phyloP scores from a whole-genome alignment of 2,113 vertebrate genomes.

The Hymenochirus boettgeri region DNA sequence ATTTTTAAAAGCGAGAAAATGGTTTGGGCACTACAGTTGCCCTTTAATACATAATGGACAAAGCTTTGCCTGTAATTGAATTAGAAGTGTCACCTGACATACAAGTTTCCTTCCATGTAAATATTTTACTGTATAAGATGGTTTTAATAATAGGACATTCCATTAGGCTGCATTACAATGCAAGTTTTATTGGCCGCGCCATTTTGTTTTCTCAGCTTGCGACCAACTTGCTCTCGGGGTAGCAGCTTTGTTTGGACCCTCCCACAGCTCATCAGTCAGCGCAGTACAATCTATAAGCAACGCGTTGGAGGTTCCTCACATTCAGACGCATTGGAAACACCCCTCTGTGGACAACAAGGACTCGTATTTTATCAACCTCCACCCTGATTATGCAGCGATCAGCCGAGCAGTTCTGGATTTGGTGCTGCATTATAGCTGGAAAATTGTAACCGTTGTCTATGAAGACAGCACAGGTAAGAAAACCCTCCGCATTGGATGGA shows the following conservation, averaged over 20 bases:
- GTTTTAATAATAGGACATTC: too few relatives aligned
- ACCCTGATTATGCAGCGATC: conserved; percentile 84
- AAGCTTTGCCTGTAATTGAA: too few relatives aligned
- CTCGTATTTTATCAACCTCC: conserved; percentile 92
- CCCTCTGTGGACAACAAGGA: conserved; percentile 88
- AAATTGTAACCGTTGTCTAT: conserved; percentile 88
- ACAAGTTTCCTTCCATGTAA: too few relatives aligned
- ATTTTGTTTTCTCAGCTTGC: conserved; percentile 65
- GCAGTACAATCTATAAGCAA: conserved; percentile 97
- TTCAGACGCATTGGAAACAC: conserved; percentile 97
- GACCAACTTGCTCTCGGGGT: conserved; percentile 94
- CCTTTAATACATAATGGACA: neutral
- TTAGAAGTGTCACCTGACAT: too few relatives aligned
- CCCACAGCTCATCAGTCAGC: conserved; percentile 91
- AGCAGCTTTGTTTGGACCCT: conserved; percentile 88
- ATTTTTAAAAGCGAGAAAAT: neutral
- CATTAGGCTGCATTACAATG: too few relatives aligned
- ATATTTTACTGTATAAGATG: too few relatives aligned
- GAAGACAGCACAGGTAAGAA: conserved; percentile 91
- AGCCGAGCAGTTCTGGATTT: conserved; percentile 89
- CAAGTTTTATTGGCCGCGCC: too few relatives aligned
- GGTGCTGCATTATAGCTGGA: conserved; percentile 93
- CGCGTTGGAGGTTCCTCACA: conserved; percentile 94
- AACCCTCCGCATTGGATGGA: too few relatives aligned
- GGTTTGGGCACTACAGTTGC: too few relatives aligned